Evolutionary conservation across 2,888 invertebrate genomes (phyloP).

Genomic region (Anarsia innoxiella): DNA sequence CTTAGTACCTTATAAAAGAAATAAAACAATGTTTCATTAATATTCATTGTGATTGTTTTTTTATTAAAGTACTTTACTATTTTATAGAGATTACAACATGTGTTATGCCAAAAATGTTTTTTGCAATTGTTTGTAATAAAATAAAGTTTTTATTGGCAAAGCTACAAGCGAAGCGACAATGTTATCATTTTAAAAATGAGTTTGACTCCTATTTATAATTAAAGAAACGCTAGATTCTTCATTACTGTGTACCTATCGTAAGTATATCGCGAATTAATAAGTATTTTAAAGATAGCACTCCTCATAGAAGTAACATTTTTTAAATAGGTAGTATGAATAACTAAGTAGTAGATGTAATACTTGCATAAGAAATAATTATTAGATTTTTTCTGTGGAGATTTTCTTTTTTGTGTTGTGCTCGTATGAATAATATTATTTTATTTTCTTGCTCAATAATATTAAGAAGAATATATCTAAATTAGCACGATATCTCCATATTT

Average conservation of each 20-base stretch:
- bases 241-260: slow-evolving; percentile 15
- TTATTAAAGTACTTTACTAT: too few relatives aligned
- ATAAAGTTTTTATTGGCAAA: too few relatives aligned
- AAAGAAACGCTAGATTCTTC: slow-evolving; percentile 25
- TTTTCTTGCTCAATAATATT: neutral
- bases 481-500: neutral
- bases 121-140: too few relatives aligned
- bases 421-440: neutral
- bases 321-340: slow-evolving; percentile 23
- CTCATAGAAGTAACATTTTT: slow-evolving; percentile 25
- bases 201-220: slow-evolving; percentile 4
- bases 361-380: too few relatives aligned
- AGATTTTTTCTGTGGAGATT: neutral
- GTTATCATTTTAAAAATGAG: slow-evolving; percentile 6
- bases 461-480: neutral
- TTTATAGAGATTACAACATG: too few relatives aligned
- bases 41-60: too few relatives aligned
- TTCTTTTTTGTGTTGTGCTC: neutral
- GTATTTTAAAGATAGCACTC: slow-evolving; percentile 21
- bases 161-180: slow-evolving; percentile 1
- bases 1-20: too few relatives aligned
- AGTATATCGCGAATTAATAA: slow-evolving; percentile 2
- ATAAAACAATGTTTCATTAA: too few relatives aligned
- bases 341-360: slow-evolving; percentile 1
- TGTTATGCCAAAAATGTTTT: too few relatives aligned